phyloP scores from a whole-genome alignment of 2,888 invertebrate genomes.

The Deilephila elpenor region DNA sequence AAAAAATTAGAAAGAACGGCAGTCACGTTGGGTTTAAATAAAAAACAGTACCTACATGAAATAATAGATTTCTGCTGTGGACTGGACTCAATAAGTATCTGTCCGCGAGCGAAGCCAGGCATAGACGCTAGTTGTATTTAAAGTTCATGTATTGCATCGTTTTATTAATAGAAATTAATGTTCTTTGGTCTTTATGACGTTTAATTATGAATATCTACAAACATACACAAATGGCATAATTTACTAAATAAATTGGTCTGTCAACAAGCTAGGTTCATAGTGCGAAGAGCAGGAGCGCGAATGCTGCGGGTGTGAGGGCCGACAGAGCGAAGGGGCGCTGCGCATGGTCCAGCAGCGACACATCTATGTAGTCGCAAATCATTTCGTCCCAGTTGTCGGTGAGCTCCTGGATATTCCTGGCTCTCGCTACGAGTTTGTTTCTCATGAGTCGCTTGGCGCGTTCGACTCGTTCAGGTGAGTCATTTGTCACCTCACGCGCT shows the following conservation, averaged over 20 bases:
- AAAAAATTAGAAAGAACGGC: too few relatives aligned
- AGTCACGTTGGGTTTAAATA: too few relatives aligned
- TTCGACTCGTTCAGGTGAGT: slow-evolving; percentile 58
- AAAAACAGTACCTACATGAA: too few relatives aligned
- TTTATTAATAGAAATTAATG: too few relatives aligned
- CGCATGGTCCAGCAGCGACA: slow-evolving; percentile 48
- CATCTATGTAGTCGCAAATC: slow-evolving; percentile 74
- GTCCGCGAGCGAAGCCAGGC: too few relatives aligned
- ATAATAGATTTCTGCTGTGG: too few relatives aligned
- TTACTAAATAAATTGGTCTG: not conserved
- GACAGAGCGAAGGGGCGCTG: not conserved
- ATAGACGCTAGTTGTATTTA: too few relatives aligned
- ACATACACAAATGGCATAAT: not conserved
- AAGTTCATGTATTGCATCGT: too few relatives aligned
- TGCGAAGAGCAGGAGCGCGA: not conserved
- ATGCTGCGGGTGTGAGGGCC: not conserved
- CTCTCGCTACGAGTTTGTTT: slow-evolving; percentile 62
- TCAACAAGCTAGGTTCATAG: not conserved
- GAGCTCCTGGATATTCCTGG: slow-evolving; percentile 66
- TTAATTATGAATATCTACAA: too few relatives aligned
- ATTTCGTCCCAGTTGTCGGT: slow-evolving; percentile 74
- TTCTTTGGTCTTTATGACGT: too few relatives aligned
- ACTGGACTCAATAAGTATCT: too few relatives aligned
- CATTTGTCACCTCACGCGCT: slow-evolving; percentile 52
- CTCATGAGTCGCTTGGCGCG: slow-evolving; percentile 71